Base-by-base conservation (phyloP, 2,888 invertebrate species). In the Drosophila emarginata region DNA sequence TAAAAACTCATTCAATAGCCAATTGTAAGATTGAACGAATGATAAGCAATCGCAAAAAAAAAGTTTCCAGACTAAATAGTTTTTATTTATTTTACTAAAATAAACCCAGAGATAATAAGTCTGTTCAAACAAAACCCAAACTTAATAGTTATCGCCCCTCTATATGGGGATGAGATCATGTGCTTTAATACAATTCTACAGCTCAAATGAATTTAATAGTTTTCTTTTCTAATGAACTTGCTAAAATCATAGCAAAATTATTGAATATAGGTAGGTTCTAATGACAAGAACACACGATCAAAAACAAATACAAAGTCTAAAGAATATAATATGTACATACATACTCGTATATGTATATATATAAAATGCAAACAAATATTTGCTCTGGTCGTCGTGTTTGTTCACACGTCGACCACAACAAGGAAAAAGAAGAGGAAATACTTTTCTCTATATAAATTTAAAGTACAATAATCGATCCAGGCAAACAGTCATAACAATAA, bases 151-250 rank as follows among this genome's bases (percentile, higher is more conserved):
- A 45, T 21, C 7, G 7, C 32, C n/a, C n/a, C n/a, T n/a, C n/a
- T 18, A 15, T 40, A 18, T n/a, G n/a, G n/a, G 11, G 76, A 69
- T 82, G 83, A 78, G 80, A 78, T 85, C 85, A 81, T 79, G 79
- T 81, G 84, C 66, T 45, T 21, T 57, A 56, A 39, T 9, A 32
- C 32, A 32, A n/a, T 5, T 26, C 54, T 21, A 18, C 61, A 7
- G 53, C 39, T 18, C 18, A 32, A 21, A 6, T 21, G 26, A 61
- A 58, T 45, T 64, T 70, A 66, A 73, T 84, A 79, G 81, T 77
- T 78, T 72, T 9, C 40, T 45, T 45, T 71, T 39, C 60, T 67
- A 67, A 70, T 69, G 63, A 74, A 79, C 76, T 67, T 53, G 77
- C 79, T 73, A 75, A 69, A 70, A 61, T 54, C 45, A 59, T 68